A percentile compares a stretch with the other conserved stretches of the same genome.
Evolutionary conservation across 2,797 vertebrate species (phyloP).

Genomic region (Amblyopsis hoosieri): DNA sequence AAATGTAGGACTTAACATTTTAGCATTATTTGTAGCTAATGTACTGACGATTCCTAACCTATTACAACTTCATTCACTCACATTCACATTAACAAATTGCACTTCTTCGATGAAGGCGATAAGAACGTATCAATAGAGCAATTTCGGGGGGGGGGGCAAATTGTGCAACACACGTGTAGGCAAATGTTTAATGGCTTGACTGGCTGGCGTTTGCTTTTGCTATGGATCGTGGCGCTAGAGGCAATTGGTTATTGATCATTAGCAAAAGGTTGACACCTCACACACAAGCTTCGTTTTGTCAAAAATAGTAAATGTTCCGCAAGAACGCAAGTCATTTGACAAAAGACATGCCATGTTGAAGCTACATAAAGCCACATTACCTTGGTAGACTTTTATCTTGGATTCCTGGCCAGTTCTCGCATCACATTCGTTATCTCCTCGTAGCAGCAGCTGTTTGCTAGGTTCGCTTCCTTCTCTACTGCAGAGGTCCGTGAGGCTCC

Average conservation of each 20-base stretch:
- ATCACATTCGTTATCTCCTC: conserved; percentile 48
- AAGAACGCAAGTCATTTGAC: background rate
- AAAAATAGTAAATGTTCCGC: no score
- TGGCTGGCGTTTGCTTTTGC: conserved; percentile 22
- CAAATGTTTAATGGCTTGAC: conserved; percentile 56
- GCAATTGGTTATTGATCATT: conserved; percentile 30
- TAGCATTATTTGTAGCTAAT: no score
- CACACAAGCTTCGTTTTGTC: background rate
- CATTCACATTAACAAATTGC: no score
- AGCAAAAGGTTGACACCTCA: conserved; percentile 29
- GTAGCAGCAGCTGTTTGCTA: conserved; percentile 25
- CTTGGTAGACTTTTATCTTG: conserved; percentile 55
- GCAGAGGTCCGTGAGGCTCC: conserved; percentile 51
- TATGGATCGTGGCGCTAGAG: conserved; percentile 22
- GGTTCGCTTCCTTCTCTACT: conserved; percentile 26
- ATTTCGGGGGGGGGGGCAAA: no score
- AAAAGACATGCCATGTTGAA: conserved; percentile 3
- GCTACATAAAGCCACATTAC: conserved; percentile 35
- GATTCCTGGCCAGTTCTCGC: conserved; percentile 47
- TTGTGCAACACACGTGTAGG: background rate
- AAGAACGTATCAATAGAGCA: no score
- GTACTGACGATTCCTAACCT: no score
- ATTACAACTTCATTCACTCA: no score
- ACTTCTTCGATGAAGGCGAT: no score
- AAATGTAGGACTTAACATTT: no score